A percentile compares a stretch with the other conserved stretches of the same genome.
Conservation (phyloP, 2,888 invertebrate species). For the Eupithecia abbreviata region DNA sequence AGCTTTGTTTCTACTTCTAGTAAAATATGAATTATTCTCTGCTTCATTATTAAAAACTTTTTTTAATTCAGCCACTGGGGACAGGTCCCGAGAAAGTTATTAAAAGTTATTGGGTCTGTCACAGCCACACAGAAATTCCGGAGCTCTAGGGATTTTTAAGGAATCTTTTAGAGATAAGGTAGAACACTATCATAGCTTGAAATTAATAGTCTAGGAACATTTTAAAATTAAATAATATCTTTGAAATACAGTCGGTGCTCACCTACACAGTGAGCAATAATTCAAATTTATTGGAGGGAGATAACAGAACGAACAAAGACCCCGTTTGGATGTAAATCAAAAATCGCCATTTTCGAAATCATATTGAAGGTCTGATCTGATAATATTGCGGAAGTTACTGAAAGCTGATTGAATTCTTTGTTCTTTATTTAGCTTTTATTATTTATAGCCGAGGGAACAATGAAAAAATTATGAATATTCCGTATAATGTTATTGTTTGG, state of each 20-base stretch:
- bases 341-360: conserved; percentile 62
- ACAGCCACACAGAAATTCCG: conserved; percentile 45
- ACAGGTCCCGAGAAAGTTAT: conserved; percentile 46
- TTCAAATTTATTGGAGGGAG: conserved; percentile 77
- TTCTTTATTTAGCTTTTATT: conserved; percentile 6
- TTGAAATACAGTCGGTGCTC: conserved; percentile 68
- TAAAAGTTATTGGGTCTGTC: conserved; percentile 53
- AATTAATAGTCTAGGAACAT: conserved; percentile 65
- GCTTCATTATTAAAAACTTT: conserved; percentile 47
- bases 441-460: not conserved
- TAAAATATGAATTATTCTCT: conserved; percentile 43
- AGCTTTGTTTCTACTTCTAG: conserved; percentile 44
- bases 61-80: conserved; percentile 48
- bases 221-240: conserved; percentile 80
- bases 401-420: conserved; percentile 32
- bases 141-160: conserved; percentile 19
- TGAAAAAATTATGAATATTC: not conserved
- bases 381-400: conserved; percentile 31
- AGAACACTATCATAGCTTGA: conserved; percentile 28
- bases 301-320: conserved; percentile 76
- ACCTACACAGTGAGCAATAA: conserved; percentile 72
- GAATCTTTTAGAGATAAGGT: conserved; percentile 25
- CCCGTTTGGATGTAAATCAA: conserved; percentile 69
- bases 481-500: not conserved
- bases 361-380: conserved; percentile 45